These are phyloP conservation scores for Sclerodermus sp. DNA, from an alignment of 2,888 invertebrate genomes.

Conservation along the genomic window DNA sequence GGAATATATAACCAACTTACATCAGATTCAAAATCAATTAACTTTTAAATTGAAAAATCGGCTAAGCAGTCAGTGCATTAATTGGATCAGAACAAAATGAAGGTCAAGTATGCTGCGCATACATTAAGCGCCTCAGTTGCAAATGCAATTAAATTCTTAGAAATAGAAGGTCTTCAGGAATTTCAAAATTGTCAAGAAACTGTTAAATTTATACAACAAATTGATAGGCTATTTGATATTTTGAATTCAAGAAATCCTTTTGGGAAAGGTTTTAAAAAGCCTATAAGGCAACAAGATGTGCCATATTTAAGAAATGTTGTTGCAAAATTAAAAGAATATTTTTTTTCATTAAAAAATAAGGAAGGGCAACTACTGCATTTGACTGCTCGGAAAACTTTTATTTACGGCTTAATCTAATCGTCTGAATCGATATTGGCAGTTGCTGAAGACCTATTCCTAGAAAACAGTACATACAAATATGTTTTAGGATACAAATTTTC, in stretches of 20 bases:
- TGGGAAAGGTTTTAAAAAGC: neutral
- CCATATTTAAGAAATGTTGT: neutral
- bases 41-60: neutral
- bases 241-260: constrained; percentile 25
- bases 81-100: constrained; percentile 20
- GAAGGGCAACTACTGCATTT: neutral
- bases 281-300: neutral
- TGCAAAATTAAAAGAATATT: neutral
- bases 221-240: constrained; percentile 28
- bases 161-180: constrained; percentile 11
- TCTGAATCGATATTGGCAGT: neutral
- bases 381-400: neutral
- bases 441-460: neutral
- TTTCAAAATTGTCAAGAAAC: constrained; percentile 14
- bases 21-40: neutral
- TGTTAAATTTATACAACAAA: constrained; percentile 22
- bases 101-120: constrained; percentile 29
- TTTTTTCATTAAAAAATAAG: neutral
- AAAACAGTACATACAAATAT: neutral
- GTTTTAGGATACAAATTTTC: neutral
- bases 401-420: neutral
- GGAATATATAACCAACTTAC: constrained; percentile 23
- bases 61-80: neutral
- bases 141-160: constrained; percentile 26
- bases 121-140: constrained; percentile 31